Evolutionary conservation across 2,797 vertebrate species (phyloP).

Genomic region (Spatula clypeata): DNA sequence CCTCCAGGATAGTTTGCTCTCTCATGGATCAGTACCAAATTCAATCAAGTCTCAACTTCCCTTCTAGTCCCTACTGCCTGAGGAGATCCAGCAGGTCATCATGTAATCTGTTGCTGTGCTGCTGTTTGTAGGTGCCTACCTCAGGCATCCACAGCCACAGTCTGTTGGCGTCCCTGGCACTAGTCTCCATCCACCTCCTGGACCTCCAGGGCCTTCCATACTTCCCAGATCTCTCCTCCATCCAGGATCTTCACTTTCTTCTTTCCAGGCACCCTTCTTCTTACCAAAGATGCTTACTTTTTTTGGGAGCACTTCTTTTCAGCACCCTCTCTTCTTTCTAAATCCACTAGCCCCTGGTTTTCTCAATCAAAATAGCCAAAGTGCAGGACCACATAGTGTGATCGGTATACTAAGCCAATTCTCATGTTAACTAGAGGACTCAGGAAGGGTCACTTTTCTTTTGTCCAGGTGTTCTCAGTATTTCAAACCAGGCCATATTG

Average conservation of each 20-base stretch:
- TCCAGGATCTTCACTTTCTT: neutral
- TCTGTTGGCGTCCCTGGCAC: neutral
- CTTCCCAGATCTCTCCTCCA: neutral
- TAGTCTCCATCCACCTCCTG: neutral
- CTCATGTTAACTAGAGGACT: neutral
- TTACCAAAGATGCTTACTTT: neutral
- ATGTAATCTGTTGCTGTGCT: neutral
- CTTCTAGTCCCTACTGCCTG: neutral
- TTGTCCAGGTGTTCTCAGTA: neutral
- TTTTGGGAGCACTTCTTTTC: neutral
- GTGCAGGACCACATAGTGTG: rapidly evolving
- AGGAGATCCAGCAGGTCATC: rapidly evolving
- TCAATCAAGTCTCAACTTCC: neutral
- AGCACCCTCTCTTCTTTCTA: neutral
- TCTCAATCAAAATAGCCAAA: neutral
- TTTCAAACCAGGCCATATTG: neutral
- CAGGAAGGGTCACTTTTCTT: neutral
- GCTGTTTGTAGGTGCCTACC: neutral
- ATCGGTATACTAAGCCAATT: neutral
- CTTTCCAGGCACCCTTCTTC: neutral
- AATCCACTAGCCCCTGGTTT: neutral
- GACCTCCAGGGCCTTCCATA: neutral
- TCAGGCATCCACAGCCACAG: neutral
- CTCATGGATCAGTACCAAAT: rapidly evolving
- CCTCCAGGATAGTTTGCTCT: rapidly evolving